Evolutionary conservation across 2,113 vertebrate species (phyloP).

Genomic region (Ranitomeya variabilis): DNA sequence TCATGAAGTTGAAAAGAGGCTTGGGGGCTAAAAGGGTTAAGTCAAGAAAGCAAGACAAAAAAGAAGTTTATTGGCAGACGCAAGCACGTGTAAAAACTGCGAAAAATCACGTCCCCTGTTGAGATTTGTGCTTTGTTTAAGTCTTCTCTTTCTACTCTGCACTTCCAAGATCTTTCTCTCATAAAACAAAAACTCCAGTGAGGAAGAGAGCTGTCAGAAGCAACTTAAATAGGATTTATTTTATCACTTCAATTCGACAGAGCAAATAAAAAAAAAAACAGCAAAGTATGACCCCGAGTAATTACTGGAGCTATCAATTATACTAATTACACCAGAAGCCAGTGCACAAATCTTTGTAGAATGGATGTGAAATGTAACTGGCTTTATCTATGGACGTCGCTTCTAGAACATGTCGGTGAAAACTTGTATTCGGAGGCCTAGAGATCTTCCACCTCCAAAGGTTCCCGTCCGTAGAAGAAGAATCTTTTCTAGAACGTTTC

Average conservation of each 20-base stretch:
- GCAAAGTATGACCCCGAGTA: not conserved
- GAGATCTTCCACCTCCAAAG: not conserved
- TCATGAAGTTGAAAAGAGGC: no score
- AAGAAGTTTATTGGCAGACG: no score
- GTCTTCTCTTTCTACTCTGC: not conserved
- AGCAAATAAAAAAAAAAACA: not conserved
- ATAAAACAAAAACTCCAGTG: not conserved
- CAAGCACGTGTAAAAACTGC: no score
- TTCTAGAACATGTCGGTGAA: not conserved
- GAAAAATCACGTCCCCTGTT: no score
- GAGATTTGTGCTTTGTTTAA: not conserved
- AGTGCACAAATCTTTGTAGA: not conserved
- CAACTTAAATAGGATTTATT: constrained; percentile 47
- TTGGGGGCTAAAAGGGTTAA: no score
- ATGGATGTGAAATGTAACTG: not conserved
- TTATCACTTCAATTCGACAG: constrained; percentile 19
- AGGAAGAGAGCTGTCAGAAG: constrained; percentile 24
- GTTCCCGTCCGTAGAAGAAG: no score
- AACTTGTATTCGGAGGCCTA: not conserved
- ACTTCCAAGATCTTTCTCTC: not conserved
- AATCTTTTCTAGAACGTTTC: no score
- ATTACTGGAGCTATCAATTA: constrained; percentile 35
- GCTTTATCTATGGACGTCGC: not conserved
- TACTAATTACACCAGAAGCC: constrained; percentile 33
- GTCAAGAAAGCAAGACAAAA: no score